Evolutionary conservation across 1,140 invertebrate genomes (phyloP).

Genomic region (Condylostylus longicornis): DNA sequence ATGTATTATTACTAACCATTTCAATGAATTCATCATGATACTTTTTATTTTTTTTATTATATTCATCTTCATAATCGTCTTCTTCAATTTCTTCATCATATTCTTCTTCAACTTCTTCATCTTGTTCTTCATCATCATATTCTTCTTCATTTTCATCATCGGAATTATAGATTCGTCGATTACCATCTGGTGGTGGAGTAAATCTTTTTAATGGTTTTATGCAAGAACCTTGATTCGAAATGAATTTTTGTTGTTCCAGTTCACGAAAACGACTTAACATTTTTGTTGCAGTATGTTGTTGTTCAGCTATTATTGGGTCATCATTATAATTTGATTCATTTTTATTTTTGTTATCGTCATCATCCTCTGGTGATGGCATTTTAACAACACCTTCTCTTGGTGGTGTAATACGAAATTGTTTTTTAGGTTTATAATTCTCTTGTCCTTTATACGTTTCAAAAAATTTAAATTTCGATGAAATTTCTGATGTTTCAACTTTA

Average conservation of each 20-base stretch:
- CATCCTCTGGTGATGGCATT: constrained; percentile 27
- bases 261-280: constrained; percentile 77
- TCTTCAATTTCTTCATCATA: constrained; percentile 18
- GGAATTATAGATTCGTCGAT: constrained; percentile 33
- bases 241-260: constrained; percentile 56
- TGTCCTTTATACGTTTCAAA: constrained; percentile 72
- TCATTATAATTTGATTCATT: not conserved
- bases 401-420: constrained; percentile 70
- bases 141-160: constrained; percentile 42
- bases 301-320: constrained; percentile 36
- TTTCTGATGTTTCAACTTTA: constrained; percentile 60
- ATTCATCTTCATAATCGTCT: constrained; percentile 1
- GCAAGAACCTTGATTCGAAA: constrained; percentile 35
- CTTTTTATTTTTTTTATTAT: not conserved
- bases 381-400: constrained; percentile 57
- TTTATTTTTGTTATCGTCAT: constrained; percentile 4
- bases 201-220: constrained; percentile 75
- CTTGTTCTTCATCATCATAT: constrained; percentile 38
- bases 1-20: no score
- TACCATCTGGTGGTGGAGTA: constrained; percentile 69
- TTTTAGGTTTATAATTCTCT: constrained; percentile 45
- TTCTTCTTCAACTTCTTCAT: constrained; percentile 38
- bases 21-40: no score
- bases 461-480: constrained; percentile 75
- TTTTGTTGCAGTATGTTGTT: constrained; percentile 60